Evolutionary conservation across 2,888 invertebrate genomes (phyloP).

Genomic region (Prosapia bicincta): DNA sequence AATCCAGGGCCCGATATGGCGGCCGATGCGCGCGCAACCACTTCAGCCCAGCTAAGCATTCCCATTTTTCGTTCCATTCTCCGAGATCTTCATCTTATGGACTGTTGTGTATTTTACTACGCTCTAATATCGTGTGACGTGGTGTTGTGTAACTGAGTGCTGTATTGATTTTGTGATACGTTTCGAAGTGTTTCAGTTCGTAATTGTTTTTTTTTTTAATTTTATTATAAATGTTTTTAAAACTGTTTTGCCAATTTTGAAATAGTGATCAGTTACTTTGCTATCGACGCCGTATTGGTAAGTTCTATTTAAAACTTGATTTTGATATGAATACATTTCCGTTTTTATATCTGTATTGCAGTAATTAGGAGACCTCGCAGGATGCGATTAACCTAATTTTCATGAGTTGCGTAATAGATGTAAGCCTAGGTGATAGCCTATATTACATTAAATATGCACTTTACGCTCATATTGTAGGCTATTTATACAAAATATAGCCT

Average conservation of each 20-base stretch:
- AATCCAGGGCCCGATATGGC: slow-evolving; percentile 11
- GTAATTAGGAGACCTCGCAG: too few species aligned
- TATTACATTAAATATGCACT: too few species aligned
- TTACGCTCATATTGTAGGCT: too few species aligned
- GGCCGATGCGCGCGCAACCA: slow-evolving; percentile 16
- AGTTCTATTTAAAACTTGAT: too few species aligned
- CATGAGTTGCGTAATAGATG: too few species aligned
- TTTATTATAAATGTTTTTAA: neutral
- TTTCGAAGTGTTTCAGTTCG: neutral
- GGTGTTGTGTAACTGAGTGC: slow-evolving; percentile 4
- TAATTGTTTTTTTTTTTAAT: neutral
- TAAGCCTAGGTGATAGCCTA: too few species aligned
- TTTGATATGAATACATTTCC: too few species aligned
- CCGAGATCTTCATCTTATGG: neutral
- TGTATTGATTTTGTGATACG: neutral
- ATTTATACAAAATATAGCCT: too few species aligned
- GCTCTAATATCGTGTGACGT: neutral
- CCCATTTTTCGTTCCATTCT: neutral
- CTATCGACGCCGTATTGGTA: neutral
- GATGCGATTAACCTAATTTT: too few species aligned
- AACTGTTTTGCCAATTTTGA: neutral
- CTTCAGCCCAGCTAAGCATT: slow-evolving; percentile 10
- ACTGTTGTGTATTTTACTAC: neutral
- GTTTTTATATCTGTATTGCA: too few species aligned
- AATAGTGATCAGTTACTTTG: neutral